Percentiles rank a stretch among this genome's conserved stretches.
Conservation (phyloP, 2,797 vertebrate genomes). For the Discoglossus pictus region DNA sequence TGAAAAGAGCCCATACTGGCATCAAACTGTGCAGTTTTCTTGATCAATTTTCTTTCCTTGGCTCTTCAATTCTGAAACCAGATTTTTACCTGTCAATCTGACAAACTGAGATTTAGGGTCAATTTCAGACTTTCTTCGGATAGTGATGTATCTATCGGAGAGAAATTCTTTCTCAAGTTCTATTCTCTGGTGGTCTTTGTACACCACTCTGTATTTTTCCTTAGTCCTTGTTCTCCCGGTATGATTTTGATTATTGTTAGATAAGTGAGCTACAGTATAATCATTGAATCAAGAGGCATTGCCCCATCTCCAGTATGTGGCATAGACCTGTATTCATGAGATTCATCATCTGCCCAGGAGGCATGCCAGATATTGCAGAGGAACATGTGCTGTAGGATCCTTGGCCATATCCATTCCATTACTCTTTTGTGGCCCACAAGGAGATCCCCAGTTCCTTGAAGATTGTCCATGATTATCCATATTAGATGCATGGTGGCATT, state of each 20-base stretch:
- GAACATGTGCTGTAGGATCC: slow-evolving; percentile 78
- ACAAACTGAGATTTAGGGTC: slow-evolving; percentile 89
- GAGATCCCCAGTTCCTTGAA: slow-evolving; percentile 78
- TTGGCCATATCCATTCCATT: slow-evolving; percentile 83
- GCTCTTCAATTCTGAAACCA: slow-evolving; percentile 96
- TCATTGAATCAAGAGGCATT: slow-evolving; percentile 75
- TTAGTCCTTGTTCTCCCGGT: slow-evolving; percentile 97
- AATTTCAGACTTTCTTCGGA: slow-evolving; percentile 90
- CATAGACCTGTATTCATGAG: slow-evolving; percentile 81
- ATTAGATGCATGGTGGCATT: slow-evolving; percentile 85
- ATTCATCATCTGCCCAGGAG: slow-evolving; percentile 79
- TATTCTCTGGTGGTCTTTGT: slow-evolving; percentile 91
- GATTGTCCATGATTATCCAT: slow-evolving; percentile 80
- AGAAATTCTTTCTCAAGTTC: slow-evolving; percentile 97
- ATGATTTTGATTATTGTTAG: slow-evolving; percentile 83
- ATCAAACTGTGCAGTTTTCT: slow-evolving; percentile 90
- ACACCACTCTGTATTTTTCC: slow-evolving; percentile 94
- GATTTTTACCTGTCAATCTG: slow-evolving; percentile 96
- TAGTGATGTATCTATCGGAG: slow-evolving; percentile 95
- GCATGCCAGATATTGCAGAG: slow-evolving; percentile 78
- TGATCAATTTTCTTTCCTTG: slow-evolving; percentile 91
- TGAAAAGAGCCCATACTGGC: slow-evolving; percentile 85
- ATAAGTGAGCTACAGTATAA: slow-evolving; percentile 72
- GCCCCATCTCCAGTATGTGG: slow-evolving; percentile 72
- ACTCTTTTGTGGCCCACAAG: slow-evolving; percentile 81